Conservation (phyloP, 1,140 invertebrate genomes). For the Heliothis virescens region DNA sequence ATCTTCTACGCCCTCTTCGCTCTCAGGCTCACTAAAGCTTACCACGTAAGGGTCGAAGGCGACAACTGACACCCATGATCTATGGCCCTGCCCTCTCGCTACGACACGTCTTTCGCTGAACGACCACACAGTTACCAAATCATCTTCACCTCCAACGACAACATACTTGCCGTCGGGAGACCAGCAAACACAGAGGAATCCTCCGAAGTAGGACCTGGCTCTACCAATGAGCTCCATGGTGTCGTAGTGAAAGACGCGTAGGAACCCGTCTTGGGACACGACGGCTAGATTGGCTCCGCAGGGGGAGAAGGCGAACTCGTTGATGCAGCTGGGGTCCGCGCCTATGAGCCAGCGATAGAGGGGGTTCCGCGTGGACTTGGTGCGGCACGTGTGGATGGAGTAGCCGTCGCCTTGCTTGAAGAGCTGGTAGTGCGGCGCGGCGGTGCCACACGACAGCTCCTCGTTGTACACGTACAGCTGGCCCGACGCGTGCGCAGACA, state of each 20-base stretch:
- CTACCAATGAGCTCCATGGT: constrained; percentile 97
- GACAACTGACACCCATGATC: constrained; percentile 99
- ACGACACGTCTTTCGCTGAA: constrained; percentile 97
- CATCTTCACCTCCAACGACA: constrained; percentile 99
- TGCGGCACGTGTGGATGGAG: constrained; percentile 97
- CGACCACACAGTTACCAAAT: constrained; percentile 99
- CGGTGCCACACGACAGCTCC: constrained; percentile 95
- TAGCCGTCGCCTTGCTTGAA: constrained; percentile 98
- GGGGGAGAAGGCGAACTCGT: constrained; percentile 99
- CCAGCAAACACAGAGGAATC: constrained; percentile 98
- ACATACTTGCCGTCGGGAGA: constrained; percentile 98
- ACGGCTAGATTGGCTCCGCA: constrained; percentile 96
- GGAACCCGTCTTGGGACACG: constrained; percentile 98
- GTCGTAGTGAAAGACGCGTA: constrained; percentile 98
- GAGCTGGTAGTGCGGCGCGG: constrained; percentile 95
- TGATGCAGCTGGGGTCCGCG: constrained; percentile 94
- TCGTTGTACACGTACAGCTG: constrained; percentile 99
- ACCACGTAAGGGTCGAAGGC: constrained; percentile 97
- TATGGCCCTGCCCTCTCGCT: constrained; percentile 96
- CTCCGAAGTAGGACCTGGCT: constrained; percentile 98
- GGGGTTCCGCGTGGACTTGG: constrained; percentile 98
- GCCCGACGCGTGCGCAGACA: constrained; percentile 98
- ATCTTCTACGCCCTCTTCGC: constrained; percentile 87
- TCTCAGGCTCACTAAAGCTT: constrained; percentile 78
- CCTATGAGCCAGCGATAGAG: constrained; percentile 95